Evolutionary conservation across 2,888 invertebrate genomes (phyloP), one percentile per base, ranked within the genome.

Genomic region (Dusona sp.): DNA sequence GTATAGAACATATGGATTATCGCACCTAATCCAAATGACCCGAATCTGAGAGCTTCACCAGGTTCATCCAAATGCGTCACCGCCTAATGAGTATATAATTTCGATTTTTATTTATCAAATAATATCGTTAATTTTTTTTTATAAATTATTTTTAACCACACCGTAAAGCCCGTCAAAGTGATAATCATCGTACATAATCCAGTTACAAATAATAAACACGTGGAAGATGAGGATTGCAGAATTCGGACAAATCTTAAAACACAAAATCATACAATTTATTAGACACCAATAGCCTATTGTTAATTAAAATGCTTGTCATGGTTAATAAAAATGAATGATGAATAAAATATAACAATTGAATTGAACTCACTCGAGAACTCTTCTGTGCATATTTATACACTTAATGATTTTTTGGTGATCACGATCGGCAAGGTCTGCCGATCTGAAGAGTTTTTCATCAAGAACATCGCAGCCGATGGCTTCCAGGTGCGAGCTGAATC

Each of bases 101-200:
- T 11, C 36, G 13, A 19, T 45, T 45, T 45, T 16, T 3, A 13
- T 8, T 19, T 0, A n/a, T 54, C 6, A 13, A 72, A 19, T 11
- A 51, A n/a, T 7, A 25, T 36, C 25, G 13, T 8, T 1, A 29
- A 45, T 13, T 2, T 0, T 45, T 70, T 48, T 29, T 29, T 9
- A 48, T 8, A 7, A 42, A 61, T 70, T 57, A 16, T 11, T 45
- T 25, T 13, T 29, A 1, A 25, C 85, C 81, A 81, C 29, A 88
- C 88, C 83, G 87, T 83, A n/a, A 79, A 87, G 1, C 88, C 88
- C 2, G 87, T 87, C 25, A 87, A 29, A 16, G 88, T 88, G 19
- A 88, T 85, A 25, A 83, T 79, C 16, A 85, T 29, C 54, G 79
- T 79, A 29, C 80, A 81, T 11, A 75, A 36, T 45, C 67, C 77